Percentiles rank a stretch among this genome's conserved stretches.
These are phyloP conservation scores for Deilephila porcellus DNA, from an alignment of 2,888 invertebrate species.

Conservation along the genomic window DNA sequence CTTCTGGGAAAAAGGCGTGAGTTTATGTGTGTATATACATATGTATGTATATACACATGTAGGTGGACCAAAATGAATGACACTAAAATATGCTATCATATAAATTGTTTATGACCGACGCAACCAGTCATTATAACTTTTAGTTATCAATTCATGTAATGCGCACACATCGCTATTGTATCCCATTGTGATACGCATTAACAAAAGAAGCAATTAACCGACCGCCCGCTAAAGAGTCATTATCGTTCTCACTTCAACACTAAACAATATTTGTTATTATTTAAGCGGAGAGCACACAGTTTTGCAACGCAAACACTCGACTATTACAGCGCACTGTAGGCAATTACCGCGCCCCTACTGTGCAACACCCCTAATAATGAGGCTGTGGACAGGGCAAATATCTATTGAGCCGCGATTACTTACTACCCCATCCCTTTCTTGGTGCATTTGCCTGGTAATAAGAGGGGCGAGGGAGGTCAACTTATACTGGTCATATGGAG, in stretches of 20 bases:
- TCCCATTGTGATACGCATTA: conserved; percentile 29
- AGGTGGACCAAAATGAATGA: background rate
- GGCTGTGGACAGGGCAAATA: conserved; percentile 53
- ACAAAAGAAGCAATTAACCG: conserved; percentile 65
- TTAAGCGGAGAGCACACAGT: conserved; percentile 62
- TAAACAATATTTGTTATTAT: conserved; percentile 77
- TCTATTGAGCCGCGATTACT: conserved; percentile 50
- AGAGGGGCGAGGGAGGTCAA: conserved; percentile 45
- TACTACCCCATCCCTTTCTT: conserved; percentile 29
- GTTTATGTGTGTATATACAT: too few species aligned
- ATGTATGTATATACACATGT: too few species aligned
- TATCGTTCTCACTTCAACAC: conserved; percentile 54
- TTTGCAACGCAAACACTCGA: conserved; percentile 67
- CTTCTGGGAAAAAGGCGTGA: too few species aligned
- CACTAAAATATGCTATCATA: background rate
- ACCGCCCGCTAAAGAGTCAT: conserved; percentile 56
- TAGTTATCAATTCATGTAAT: conserved; percentile 2
- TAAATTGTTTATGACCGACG: background rate
- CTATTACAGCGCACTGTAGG: conserved; percentile 65
- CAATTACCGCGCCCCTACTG: conserved; percentile 71
- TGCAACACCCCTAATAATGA: conserved; percentile 58
- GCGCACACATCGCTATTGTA: conserved; percentile 8
- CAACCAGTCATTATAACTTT: background rate
- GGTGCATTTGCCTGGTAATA: conserved; percentile 33
- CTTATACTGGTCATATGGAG: conserved; percentile 46